Conservation (phyloP, 2,113 vertebrate genomes). For the Isurus oxyrinchus region DNA sequence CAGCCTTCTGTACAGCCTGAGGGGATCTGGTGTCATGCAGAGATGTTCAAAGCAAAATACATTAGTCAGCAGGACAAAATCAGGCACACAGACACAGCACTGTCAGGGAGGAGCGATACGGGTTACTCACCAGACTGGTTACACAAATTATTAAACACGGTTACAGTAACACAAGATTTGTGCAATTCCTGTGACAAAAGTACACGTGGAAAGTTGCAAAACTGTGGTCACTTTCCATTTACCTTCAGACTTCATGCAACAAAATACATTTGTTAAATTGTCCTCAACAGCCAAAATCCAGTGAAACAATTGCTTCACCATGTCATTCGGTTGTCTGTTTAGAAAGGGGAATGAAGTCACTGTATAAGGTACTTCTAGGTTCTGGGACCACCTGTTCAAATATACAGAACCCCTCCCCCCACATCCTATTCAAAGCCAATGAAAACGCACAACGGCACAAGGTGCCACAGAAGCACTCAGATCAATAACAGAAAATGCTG, state of each 20-base stretch:
- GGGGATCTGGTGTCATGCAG: neutral
- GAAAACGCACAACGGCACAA: neutral
- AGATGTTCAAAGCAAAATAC: neutral
- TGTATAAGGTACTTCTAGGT: neutral
- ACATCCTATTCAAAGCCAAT: neutral
- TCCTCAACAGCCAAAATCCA: neutral
- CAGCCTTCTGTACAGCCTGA: neutral
- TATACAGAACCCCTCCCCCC: neutral
- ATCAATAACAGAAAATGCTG: neutral
- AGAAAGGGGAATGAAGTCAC: neutral
- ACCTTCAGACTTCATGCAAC: neutral
- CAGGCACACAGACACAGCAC: too few relatives aligned
- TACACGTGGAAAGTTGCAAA: neutral
- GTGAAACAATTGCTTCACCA: neutral
- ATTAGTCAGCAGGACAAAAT: neutral
- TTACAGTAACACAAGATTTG: neutral
- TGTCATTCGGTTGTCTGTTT: neutral
- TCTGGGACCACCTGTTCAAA: neutral
- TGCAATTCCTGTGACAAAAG: neutral
- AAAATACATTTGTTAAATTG: neutral
- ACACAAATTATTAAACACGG: neutral
- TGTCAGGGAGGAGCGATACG: neutral
- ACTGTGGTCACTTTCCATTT: neutral
- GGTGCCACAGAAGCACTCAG: neutral
- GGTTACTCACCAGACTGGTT: neutral